Evolutionary conservation across 2,888 invertebrate genomes (phyloP).

Genomic region (Nezara viridula): DNA sequence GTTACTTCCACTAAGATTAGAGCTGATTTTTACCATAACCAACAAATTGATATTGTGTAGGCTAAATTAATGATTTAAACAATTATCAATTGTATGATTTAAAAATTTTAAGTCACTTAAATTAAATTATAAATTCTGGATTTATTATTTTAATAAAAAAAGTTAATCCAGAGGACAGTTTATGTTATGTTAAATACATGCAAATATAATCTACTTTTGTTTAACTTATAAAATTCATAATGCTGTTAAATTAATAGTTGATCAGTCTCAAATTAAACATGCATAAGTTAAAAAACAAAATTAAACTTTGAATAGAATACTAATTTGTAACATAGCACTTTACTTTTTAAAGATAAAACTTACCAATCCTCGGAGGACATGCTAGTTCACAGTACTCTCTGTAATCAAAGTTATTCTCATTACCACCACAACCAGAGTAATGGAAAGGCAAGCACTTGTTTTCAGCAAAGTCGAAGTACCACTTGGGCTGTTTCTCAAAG

Average conservation of each 20-base stretch:
- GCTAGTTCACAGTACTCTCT: constrained; percentile 80
- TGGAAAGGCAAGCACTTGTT: constrained; percentile 93
- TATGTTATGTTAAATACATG: background rate
- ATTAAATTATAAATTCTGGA: too few species aligned
- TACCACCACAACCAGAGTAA: constrained; percentile 92
- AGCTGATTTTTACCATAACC: background rate
- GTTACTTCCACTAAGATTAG: background rate
- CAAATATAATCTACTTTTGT: background rate
- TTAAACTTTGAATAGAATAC: background rate
- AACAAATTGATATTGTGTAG: background rate
- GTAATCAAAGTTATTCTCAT: constrained; percentile 86
- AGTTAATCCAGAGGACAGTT: background rate
- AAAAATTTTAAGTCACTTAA: too few species aligned
- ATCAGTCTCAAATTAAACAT: background rate
- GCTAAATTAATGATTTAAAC: too few species aligned
- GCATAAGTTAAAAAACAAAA: background rate
- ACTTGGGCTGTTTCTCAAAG: constrained; percentile 80
- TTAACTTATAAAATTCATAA: background rate
- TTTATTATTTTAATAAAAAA: too few species aligned
- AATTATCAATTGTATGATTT: too few species aligned
- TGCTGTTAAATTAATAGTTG: background rate
- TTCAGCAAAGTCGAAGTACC: constrained; percentile 88
- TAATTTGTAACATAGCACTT: background rate
- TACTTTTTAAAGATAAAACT: constrained; percentile 69
- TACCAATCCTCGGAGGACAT: constrained; percentile 86